phyloP scores from a whole-genome alignment of 2,888 invertebrate species.

The Hedychridium roseum region DNA sequence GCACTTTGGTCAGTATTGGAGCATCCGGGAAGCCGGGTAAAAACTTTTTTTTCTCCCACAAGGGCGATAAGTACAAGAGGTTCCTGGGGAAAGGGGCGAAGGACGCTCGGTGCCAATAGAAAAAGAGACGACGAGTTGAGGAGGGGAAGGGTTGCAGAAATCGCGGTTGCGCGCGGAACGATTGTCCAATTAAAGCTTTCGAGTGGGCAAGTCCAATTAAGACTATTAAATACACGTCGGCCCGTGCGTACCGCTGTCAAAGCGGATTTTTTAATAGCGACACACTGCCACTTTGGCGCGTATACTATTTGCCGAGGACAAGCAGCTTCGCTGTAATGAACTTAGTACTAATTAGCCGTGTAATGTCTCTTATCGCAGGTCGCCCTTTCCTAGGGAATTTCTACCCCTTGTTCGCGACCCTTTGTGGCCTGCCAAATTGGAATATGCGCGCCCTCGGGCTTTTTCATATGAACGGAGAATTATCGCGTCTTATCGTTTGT shows the following conservation, averaged over 20 bases:
- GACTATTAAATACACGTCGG: constrained; percentile 45
- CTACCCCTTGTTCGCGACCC: no score
- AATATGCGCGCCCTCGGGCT: no score
- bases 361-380: constrained; percentile 25
- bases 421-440: no score
- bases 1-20: no score
- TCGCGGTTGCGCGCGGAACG: constrained; percentile 19
- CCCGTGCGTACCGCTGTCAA: constrained; percentile 36
- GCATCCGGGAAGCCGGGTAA: no score
- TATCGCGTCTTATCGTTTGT: no score
- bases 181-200: constrained; percentile 47
- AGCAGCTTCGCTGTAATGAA: constrained; percentile 39
- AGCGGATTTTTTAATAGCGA: constrained; percentile 41
- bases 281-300: constrained; percentile 24
- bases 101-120: no score
- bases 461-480: no score
- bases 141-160: constrained; percentile 19
- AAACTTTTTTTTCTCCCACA: no score
- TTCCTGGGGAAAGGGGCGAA: neutral
- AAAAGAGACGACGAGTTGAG: no score
- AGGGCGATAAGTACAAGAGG: no score
- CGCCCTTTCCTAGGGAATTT: constrained; percentile 2
- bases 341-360: constrained; percentile 40
- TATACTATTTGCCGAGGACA: constrained; percentile 42
- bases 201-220: constrained; percentile 43